Evolutionary conservation across 2,797 vertebrate genomes (phyloP), one percentile per base, ranked within the genome.

Genomic region (Thunnus albacares): DNA sequence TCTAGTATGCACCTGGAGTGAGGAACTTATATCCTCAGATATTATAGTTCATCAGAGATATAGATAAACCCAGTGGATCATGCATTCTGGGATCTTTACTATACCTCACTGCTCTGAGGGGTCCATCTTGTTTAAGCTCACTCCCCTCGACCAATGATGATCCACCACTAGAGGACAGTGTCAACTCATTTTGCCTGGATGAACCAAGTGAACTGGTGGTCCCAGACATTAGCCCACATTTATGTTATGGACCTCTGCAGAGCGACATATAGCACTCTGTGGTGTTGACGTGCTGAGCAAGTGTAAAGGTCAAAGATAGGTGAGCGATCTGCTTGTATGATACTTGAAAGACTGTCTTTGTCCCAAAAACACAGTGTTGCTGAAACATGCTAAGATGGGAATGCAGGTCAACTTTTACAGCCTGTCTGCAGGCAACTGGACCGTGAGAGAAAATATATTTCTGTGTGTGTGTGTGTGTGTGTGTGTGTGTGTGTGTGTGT

Each of bases 111-210:
- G 28, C 28, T 30, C 0, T 30, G 28, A 30, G 28, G 28, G 28
- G 28, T 30, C 28, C 28, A 30, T 30, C 28, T 30, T 30, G 28
- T 30, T 30, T 30, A 30, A 5, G 28, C 28, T 30, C 28, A 30
- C 28, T 30, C 3, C 28, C 28, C 28, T 5, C 28, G 3, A 30
- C 28, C 28, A 30, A 5, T 3, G 28, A 30, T 30, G 13, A 56
- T 66, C 24, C 11, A 78, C 92, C 93, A 91, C 88, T 85, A 93
- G 93, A 92, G 90, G 92, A 6, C 90, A 84, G 73, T 79, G 24
- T 86, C 51, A 71, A 6, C 77, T 75, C 24, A 79, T 64, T 74
- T 78, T 71, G 20, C 41, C 56, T 22, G 13, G 6, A 64, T 66
- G 24, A 64, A 38, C 28, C n/a, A 72, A 15, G 20, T 60, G 3